These are phyloP conservation scores for Corythornis vintsioides DNA, from an alignment of 2,113 vertebrate genomes.

Conservation along the genomic window DNA sequence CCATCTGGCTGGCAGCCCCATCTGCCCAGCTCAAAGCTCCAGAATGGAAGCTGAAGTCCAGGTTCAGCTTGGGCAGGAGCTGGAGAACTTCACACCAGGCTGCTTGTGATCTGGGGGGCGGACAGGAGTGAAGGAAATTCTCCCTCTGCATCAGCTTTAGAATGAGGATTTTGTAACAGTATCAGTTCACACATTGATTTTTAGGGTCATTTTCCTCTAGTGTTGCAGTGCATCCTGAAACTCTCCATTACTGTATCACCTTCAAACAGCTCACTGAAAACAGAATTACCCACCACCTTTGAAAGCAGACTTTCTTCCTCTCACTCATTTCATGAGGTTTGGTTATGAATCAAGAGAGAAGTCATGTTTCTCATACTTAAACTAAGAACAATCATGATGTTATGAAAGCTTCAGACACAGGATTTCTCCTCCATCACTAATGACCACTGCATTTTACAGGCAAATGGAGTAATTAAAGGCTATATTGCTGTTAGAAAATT, in stretches of 20 bases:
- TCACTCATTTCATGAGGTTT: not conserved
- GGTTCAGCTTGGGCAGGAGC: not conserved
- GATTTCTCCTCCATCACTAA: not conserved
- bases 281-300: not conserved
- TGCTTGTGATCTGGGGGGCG: not conserved
- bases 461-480: not conserved
- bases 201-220: not conserved
- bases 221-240: not conserved
- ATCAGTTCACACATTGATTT: not conserved
- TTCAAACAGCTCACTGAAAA: not conserved
- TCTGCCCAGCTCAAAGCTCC: not conserved
- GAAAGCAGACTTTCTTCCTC: not conserved
- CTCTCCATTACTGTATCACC: not conserved
- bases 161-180: not conserved
- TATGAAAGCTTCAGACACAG: not conserved
- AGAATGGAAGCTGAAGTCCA: not conserved
- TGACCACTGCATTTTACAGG: not conserved
- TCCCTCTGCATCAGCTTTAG: not conserved
- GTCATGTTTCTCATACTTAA: not conserved
- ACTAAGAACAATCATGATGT: not conserved
- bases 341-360: not conserved
- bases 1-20: not conserved
- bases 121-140: not conserved
- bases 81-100: not conserved
- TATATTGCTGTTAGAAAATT: not conserved